Base-by-base conservation (phyloP, 2,888 invertebrate genomes). In the Reticulitermes lucifugus region DNA sequence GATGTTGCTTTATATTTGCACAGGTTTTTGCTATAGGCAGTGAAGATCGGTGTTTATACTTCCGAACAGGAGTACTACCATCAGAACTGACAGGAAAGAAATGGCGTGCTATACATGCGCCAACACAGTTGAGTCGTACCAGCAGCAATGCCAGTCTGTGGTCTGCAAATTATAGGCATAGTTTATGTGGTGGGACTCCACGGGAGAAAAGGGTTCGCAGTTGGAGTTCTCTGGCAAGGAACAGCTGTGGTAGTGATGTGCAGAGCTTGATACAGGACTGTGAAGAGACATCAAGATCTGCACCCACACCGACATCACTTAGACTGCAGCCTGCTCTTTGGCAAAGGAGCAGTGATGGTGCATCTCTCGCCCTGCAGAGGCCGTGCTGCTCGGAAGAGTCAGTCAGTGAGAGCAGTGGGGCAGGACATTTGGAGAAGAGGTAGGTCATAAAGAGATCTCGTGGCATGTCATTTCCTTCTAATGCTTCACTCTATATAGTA, bases 41-140 rank as follows among this genome's bases (percentile, higher is more conserved):
- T 77, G 94, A 95, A 87, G 97, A 98, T 91, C 94, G 97, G 86
- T 93, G 94, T 87, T 93, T 97, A 85, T 97, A 97, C 90, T 95
- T 95, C 91, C 92, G 98, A 84, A 94, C 94, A 88, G 96, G 96
- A 43, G 95, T 97, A 9, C 94, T 94, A 46, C 91, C 93, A 21
- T 93, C 94, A 12, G 96, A 96, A 91, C 92, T 96, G 87, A 96
- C 97, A 29, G 98, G 98, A 0, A 97, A 97, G 90, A 94, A 96
- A 88, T 98, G 98, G 98, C 94, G 95, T 87, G 92, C 94, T 88
- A 92, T 97, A 35, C 95, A 96, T 89, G 96, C 96, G 43, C 95
- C 96, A 79, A 93, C 96, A 91, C 96, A 97, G 91, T 92, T 96
- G 77, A 96, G 96, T 90, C 93, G 97, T 87, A 95, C 96, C 80